A percentile compares a stretch with the other conserved stretches of the same genome.
Evolutionary conservation across 1,140 invertebrate genomes (phyloP).

Genomic region (Oscheius sp.): DNA sequence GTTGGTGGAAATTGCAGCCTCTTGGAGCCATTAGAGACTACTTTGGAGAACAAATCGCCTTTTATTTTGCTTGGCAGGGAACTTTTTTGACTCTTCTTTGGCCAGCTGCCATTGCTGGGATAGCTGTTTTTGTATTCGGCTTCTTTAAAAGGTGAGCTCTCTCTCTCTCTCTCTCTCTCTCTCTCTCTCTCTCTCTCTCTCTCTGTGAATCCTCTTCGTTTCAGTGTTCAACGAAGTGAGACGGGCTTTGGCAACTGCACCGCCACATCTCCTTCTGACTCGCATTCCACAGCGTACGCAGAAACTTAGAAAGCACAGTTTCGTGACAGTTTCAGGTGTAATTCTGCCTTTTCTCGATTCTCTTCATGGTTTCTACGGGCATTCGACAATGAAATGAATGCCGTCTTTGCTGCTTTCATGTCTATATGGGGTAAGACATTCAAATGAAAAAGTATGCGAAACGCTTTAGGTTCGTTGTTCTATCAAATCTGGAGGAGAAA

Average conservation of each 20-base stretch:
- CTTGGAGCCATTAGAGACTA: constrained; percentile 28
- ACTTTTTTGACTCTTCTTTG: constrained; percentile 31
- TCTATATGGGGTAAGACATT: constrained; percentile 29
- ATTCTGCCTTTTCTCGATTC: constrained; percentile 6
- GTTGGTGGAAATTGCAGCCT: constrained; percentile 30
- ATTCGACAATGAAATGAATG: constrained; percentile 33
- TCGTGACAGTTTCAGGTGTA: not conserved
- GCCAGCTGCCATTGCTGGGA: constrained; percentile 31
- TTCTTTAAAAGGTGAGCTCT: constrained; percentile 30
- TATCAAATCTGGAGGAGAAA: constrained; percentile 29
- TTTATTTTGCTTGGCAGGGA: constrained; percentile 39
- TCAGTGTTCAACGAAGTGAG: no score
- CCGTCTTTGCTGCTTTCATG: constrained; percentile 38
- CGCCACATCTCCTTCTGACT: no score
- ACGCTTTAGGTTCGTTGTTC: constrained; percentile 16
- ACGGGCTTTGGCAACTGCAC: no score
- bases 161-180: no score
- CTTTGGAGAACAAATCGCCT: constrained; percentile 35
- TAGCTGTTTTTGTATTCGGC: constrained; percentile 29
- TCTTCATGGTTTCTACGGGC: constrained; percentile 27
- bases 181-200: no score
- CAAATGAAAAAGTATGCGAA: not conserved
- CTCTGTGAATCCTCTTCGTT: no score
- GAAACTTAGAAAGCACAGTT: no score
- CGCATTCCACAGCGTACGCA: no score